phyloP scores from a whole-genome alignment of 2,113 vertebrate species.

The Euleptes europaea region DNA sequence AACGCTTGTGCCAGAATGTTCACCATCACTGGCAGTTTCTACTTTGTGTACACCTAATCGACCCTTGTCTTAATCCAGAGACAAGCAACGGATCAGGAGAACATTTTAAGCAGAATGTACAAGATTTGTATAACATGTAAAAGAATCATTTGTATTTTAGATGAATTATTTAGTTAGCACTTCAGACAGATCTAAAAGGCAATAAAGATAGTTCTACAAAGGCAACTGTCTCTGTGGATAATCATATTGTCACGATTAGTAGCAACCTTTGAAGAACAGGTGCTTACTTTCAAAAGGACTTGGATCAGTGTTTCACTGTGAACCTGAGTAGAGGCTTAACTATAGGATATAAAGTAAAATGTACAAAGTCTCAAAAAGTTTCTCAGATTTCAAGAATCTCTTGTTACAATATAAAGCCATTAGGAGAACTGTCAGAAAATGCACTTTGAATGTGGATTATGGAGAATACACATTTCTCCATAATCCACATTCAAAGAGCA shows the following conservation, averaged over 20 bases:
- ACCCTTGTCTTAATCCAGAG: neutral
- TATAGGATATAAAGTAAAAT: neutral
- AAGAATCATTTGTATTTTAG: neutral
- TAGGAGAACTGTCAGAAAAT: conserved; percentile 11
- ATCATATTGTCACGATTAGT: conserved; percentile 18
- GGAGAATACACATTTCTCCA: conserved; percentile 3
- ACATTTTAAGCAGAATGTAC: neutral
- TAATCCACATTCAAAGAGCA: too few species aligned
- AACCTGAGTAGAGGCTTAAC: conserved; percentile 12
- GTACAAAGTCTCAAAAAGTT: neutral
- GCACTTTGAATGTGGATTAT: conserved; percentile 4
- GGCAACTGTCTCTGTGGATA: conserved; percentile 10
- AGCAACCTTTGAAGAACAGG: conserved; percentile 2
- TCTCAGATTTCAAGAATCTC: conserved; percentile 37
- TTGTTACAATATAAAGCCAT: neutral
- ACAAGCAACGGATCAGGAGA: neutral
- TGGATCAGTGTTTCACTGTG: conserved; percentile 20
- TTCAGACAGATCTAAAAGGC: neutral
- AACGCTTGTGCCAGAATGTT: neutral
- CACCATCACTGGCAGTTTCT: neutral
- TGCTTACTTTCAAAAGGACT: conserved; percentile 13
- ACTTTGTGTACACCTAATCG: neutral
- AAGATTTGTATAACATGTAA: neutral
- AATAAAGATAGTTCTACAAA: conserved; percentile 25
- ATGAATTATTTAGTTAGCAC: conserved; percentile 11